phyloP scores from a whole-genome alignment of 2,113 vertebrate species.

The Sapayoa aenigma region DNA sequence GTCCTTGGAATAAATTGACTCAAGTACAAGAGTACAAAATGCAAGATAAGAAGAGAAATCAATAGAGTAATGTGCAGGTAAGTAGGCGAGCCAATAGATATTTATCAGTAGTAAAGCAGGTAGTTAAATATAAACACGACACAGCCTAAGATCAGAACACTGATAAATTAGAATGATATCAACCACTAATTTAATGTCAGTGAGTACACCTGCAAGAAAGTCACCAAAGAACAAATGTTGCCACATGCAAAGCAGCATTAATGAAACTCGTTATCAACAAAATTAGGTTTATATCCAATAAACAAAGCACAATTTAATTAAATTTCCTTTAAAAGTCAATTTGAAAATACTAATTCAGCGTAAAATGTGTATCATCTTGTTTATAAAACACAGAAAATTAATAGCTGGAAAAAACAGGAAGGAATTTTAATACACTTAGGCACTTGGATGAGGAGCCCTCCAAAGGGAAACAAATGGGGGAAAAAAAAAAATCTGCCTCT shows the following conservation, averaged over 20 bases:
- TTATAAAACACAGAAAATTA: neutral
- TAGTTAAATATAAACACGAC: neutral
- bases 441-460: neutral
- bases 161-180: neutral
- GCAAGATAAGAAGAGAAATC: conserved; percentile 20
- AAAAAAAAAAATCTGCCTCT: neutral
- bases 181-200: neutral
- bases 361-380: neutral
- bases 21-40: conserved; percentile 13
- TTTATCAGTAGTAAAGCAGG: neutral
- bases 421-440: neutral
- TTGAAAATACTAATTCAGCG: neutral
- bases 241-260: neutral
- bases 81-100: neutral
- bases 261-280: neutral
- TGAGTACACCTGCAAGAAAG: neutral
- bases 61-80: conserved; percentile 20
- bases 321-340: neutral
- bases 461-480: neutral
- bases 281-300: neutral
- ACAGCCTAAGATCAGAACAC: neutral
- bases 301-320: neutral
- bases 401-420: neutral
- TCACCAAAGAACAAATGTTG: neutral
- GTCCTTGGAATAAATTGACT: conserved; percentile 52